These are phyloP conservation scores for Synanceia verrucosa DNA, from an alignment of 2,797 vertebrate genomes.

Conservation along the genomic window DNA sequence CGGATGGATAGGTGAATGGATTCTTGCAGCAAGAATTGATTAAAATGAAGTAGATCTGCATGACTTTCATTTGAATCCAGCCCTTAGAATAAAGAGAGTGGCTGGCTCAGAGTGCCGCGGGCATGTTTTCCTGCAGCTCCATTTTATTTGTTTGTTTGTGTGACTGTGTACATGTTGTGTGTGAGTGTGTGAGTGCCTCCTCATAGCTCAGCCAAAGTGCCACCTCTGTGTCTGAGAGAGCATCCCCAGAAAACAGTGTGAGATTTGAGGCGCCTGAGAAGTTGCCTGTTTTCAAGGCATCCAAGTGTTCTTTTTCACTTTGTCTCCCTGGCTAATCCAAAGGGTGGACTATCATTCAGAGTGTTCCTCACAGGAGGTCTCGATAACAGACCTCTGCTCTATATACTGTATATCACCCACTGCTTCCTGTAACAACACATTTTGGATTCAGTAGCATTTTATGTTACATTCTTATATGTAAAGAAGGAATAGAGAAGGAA, in stretches of 20 bases:
- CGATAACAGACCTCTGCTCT: slow-evolving; percentile 33
- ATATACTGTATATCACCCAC: slow-evolving; percentile 15
- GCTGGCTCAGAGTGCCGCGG: slow-evolving; percentile 3
- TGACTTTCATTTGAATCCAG: slow-evolving; percentile 11
- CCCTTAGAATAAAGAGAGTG: slow-evolving; percentile 22
- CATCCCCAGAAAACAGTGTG: slow-evolving; percentile 41
- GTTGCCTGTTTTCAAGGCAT: slow-evolving; percentile 31
- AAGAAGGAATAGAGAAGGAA: not conserved
- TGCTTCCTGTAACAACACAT: slow-evolving; percentile 21
- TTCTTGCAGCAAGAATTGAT: not conserved
- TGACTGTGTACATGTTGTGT: slow-evolving; percentile 23
- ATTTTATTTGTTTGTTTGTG: slow-evolving; percentile 40
- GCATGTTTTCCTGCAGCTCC: slow-evolving; percentile 12
- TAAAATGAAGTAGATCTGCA: slow-evolving; percentile 12
- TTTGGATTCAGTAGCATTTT: slow-evolving; percentile 27
- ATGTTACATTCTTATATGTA: slow-evolving; percentile 6
- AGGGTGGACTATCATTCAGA: slow-evolving; percentile 43
- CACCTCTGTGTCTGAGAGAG: slow-evolving; percentile 30
- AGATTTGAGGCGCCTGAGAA: slow-evolving; percentile 33
- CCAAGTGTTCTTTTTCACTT: not conserved
- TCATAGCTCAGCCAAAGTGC: slow-evolving; percentile 34
- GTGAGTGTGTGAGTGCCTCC: slow-evolving; percentile 17
- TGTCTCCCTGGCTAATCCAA: slow-evolving; percentile 29
- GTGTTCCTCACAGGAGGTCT: slow-evolving; percentile 40
- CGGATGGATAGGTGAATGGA: slow-evolving; percentile 25